A percentile compares a stretch with the other conserved stretches of the same genome.
Conservation (phyloP, 2,113 vertebrate species). For the Megaleporinus macrocephalus region DNA sequence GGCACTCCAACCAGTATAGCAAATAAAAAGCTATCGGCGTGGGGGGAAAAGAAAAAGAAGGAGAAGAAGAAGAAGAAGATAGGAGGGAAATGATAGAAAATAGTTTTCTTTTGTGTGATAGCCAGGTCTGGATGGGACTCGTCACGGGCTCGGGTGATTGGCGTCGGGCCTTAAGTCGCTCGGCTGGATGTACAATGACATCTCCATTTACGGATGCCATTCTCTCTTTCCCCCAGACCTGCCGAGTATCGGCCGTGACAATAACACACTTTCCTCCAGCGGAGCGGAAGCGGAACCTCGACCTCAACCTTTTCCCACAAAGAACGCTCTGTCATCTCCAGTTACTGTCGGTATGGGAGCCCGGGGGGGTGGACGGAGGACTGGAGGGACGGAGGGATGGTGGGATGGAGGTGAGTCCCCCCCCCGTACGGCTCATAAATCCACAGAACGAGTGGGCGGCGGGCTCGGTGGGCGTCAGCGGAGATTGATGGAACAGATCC, state of each 20-base stretch:
- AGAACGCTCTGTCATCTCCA: constrained; percentile 43
- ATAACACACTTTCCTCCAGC: constrained; percentile 36
- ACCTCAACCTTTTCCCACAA: constrained; percentile 45
- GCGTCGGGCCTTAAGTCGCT: constrained; percentile 1
- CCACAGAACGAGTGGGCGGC: neutral
- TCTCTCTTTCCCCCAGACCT: constrained; percentile 21
- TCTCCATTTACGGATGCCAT: constrained; percentile 42
- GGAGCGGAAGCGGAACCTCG: constrained; percentile 40
- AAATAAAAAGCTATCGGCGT: constrained; percentile 6
- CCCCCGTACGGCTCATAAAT: constrained; percentile 20
- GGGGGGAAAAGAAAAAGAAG: neutral
- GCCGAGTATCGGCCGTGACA: constrained; percentile 39
- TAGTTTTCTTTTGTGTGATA: constrained; percentile 11
- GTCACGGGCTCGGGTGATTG: constrained; percentile 3
- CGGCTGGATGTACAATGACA: constrained; percentile 5
- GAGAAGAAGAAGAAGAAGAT: neutral
- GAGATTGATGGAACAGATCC: constrained; percentile 24
- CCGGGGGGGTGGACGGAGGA: neutral
- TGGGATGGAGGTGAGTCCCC: neutral
- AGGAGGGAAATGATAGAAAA: neutral
- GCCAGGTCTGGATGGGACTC: neutral
- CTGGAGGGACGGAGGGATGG: neutral
- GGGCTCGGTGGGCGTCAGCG: constrained; percentile 1
- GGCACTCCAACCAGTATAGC: neutral
- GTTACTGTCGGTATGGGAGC: constrained; percentile 35